phyloP scores from a whole-genome alignment of 2,113 vertebrate genomes.

The Laterallus jamaicensis region DNA sequence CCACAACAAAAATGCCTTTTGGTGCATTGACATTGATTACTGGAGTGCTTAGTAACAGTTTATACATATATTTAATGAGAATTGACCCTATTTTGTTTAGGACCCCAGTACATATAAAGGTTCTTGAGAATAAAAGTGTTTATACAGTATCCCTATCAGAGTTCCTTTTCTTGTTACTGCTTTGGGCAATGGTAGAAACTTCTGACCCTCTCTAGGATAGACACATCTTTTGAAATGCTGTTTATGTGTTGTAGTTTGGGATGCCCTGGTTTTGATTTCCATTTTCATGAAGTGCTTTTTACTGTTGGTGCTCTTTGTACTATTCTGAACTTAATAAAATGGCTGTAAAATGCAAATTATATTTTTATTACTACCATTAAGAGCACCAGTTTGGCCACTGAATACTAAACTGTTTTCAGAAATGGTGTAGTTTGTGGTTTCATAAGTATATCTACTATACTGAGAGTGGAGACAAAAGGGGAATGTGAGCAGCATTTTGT shows the following conservation, averaged over 20 bases:
- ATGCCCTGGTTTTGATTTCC: neutral
- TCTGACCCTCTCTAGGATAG: neutral
- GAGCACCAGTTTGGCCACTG: neutral
- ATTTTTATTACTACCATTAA: neutral
- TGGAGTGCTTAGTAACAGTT: neutral
- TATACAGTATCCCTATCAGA: neutral
- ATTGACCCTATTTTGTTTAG: neutral
- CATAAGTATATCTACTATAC: neutral
- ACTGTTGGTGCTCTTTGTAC: neutral
- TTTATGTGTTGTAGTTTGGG: neutral
- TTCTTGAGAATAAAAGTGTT: neutral
- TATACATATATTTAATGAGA: neutral
- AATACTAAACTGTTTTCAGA: neutral
- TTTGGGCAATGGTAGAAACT: neutral
- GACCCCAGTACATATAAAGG: accelerated
- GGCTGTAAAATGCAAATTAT: neutral
- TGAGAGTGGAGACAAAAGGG: neutral
- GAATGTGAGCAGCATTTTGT: neutral
- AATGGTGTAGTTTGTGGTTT: neutral
- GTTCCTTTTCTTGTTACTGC: neutral
- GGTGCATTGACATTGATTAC: neutral
- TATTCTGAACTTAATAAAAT: neutral
- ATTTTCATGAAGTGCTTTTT: neutral
- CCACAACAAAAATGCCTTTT: neutral
- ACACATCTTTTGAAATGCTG: neutral